Evolutionary conservation across 1,140 invertebrate genomes (phyloP).

Genomic region (Hormaphis cornu): DNA sequence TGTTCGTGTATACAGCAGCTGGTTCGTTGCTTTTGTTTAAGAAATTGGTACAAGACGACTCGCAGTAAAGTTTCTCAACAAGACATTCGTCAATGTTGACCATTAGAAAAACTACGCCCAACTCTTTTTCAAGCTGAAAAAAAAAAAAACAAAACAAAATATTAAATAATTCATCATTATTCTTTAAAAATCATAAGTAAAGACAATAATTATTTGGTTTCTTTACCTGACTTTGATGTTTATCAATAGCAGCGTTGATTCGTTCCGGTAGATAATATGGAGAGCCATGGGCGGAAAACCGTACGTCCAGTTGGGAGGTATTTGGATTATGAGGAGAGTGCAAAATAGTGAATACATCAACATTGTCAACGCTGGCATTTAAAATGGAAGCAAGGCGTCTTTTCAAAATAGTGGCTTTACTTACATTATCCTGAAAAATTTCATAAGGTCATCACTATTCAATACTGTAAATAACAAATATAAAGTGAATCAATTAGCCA

Average conservation of each 20-base stretch:
- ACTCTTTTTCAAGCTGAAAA: slow-evolving; percentile 53
- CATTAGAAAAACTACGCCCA: slow-evolving; percentile 66
- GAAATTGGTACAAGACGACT: slow-evolving; percentile 61
- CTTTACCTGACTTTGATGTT: slow-evolving; percentile 55
- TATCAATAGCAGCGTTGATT: slow-evolving; percentile 65
- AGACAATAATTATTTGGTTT: not conserved
- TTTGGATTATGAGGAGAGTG: slow-evolving; percentile 55
- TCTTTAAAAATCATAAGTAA: not conserved
- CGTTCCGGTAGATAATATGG: slow-evolving; percentile 80
- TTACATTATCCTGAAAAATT: slow-evolving; percentile 48
- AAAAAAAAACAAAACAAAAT: not conserved
- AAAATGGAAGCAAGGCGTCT: slow-evolving; percentile 60
- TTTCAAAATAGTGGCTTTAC: slow-evolving; percentile 63
- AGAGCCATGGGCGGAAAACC: slow-evolving; percentile 84
- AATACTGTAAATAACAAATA: not conserved
- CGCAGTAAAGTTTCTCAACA: slow-evolving; percentile 59
- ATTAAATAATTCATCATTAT: no score
- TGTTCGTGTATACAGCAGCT: slow-evolving; percentile 74
- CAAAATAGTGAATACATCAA: slow-evolving; percentile 85
- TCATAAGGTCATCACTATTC: slow-evolving; percentile 29
- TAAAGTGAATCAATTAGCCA: not conserved
- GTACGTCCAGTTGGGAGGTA: slow-evolving; percentile 59
- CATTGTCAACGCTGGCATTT: slow-evolving; percentile 66
- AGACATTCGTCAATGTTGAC: slow-evolving; percentile 81
- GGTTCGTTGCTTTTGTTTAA: slow-evolving; percentile 62